Conservation (phyloP, 2,797 vertebrate species). For the Oreonectes daqikongensis region DNA sequence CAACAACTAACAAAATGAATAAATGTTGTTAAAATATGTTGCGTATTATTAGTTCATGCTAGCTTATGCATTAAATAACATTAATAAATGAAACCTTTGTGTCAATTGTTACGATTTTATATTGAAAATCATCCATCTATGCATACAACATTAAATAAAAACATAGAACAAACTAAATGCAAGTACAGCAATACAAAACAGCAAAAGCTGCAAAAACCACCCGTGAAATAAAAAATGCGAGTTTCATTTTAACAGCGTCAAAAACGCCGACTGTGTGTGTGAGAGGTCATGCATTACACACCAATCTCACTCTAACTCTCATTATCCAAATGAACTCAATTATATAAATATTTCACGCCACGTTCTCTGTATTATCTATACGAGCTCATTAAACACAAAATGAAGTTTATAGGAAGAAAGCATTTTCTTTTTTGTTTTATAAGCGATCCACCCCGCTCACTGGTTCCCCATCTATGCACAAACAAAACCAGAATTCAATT, state of each 20-base stretch:
- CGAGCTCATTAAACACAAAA: constrained; percentile 30
- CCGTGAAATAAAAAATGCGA: constrained; percentile 18
- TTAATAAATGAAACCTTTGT: too few species aligned
- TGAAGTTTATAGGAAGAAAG: neutral
- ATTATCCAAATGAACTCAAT: constrained; percentile 40
- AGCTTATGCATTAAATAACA: too few species aligned
- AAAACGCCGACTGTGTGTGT: neutral
- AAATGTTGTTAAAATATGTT: too few species aligned
- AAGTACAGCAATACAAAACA: constrained; percentile 8
- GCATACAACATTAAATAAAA: neutral
- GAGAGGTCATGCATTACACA: constrained; percentile 22
- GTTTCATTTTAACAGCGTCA: constrained; percentile 23
- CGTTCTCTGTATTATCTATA: constrained; percentile 24
- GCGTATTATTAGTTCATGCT: too few species aligned
- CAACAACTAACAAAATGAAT: too few species aligned
- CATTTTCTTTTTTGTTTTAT: constrained; percentile 30
- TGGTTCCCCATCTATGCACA: neutral
- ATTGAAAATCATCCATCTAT: neutral
- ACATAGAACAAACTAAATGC: constrained; percentile 19
- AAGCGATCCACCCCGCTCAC: constrained; percentile 30
- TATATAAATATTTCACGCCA: constrained; percentile 14
- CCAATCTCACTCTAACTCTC: constrained; percentile 27
- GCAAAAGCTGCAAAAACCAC: constrained; percentile 7
- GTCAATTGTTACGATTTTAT: too few species aligned
- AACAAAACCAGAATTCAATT: neutral